Evolutionary conservation across 2,113 vertebrate species (phyloP).

Genomic region (Antennarius striatus): DNA sequence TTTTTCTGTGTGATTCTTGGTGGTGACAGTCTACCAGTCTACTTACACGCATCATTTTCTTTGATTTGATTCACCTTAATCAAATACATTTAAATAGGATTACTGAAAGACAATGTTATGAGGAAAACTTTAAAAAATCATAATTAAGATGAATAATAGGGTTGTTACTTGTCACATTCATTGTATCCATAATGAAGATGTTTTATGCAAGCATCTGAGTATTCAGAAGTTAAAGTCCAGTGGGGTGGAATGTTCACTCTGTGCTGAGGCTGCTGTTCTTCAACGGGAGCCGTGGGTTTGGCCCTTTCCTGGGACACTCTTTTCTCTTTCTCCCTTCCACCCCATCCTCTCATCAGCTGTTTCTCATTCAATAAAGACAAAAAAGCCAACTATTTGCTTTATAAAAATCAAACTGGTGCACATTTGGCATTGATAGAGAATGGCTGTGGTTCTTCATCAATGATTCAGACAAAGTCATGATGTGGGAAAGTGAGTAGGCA

Average conservation of each 20-base stretch:
- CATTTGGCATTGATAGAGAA: constrained; percentile 20
- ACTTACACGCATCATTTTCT: constrained; percentile 56
- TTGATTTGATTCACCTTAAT: constrained; percentile 48
- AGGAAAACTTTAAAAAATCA: constrained; percentile 44
- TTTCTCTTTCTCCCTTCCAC: no score
- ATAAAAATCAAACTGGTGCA: constrained; percentile 8
- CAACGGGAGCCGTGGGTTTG: no score
- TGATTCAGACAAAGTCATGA: constrained; percentile 65
- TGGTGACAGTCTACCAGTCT: constrained; percentile 57
- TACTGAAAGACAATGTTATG: constrained; percentile 37
- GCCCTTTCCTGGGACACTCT: no score
- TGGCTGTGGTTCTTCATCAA: constrained; percentile 33
- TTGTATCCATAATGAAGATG: constrained; percentile 32
- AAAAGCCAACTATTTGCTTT: no score
- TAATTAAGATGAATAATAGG: constrained; percentile 36
- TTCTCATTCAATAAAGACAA: no score
- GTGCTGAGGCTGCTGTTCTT: no score
- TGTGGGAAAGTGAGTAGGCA: constrained; percentile 53
- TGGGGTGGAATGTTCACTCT: no score
- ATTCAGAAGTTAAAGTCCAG: constrained; percentile 32
- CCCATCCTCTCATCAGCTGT: no score
- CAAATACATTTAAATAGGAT: constrained; percentile 33
- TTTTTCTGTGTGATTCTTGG: constrained; percentile 59
- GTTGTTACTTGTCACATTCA: constrained; percentile 13
- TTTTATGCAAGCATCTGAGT: constrained; percentile 31